Conservation (phyloP, 2,888 invertebrate genomes). For the Orthonychiurus folsomi region DNA sequence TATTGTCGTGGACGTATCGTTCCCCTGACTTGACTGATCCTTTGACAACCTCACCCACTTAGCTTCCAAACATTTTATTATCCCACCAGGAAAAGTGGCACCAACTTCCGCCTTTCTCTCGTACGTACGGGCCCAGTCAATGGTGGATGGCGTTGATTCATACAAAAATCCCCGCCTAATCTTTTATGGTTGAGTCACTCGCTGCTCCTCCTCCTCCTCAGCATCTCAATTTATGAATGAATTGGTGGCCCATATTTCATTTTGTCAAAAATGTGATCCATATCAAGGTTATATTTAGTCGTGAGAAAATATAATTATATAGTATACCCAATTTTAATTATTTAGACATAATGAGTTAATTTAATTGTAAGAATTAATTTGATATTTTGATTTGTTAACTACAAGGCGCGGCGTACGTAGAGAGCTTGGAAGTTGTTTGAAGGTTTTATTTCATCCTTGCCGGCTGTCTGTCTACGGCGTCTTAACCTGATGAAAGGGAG, state of each 20-base stretch:
- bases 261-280: no score
- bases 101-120: not conserved
- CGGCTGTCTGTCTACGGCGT: no score
- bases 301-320: no score
- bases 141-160: no score
- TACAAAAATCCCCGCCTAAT: not conserved
- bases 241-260: no score
- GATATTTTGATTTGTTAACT: not conserved
- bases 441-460: no score
- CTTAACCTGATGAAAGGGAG: not conserved
- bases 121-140: not conserved
- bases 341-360: not conserved
- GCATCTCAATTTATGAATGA: no score
- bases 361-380: slow-evolving; percentile 1
- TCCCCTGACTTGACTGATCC: not conserved
- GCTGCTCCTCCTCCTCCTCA: no score
- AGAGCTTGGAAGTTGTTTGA: no score
- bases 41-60: not conserved
- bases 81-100: not conserved
- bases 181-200: not conserved
- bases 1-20: slow-evolving; percentile 2
- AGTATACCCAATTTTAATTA: no score
- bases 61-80: not conserved
- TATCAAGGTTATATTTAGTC: no score
- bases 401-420: no score